Evolutionary conservation across 2,113 vertebrate genomes (phyloP), one percentile per base, ranked within the genome.

Genomic region (Pseudorectes ferrugineus): DNA sequence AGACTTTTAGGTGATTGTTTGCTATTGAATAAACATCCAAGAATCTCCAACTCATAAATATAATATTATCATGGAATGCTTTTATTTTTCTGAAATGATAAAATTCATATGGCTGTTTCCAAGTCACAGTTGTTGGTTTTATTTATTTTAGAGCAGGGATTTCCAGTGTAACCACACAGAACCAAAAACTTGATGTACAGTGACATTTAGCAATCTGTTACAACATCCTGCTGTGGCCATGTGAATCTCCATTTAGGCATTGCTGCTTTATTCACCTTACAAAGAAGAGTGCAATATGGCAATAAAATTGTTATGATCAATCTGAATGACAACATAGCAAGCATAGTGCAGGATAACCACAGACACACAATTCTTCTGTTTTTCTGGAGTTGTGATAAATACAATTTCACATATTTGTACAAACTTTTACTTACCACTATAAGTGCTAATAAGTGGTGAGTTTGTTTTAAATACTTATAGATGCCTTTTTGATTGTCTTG

Each of bases 71-170:
- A 85, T 20, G 63, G 38, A 85, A 79, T 46, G 16, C 5, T 90
- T 89, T 89, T 78, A 81, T 93, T 89, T 93, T 78, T 89, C n/a
- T 88, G 21, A 89, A 70, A 82, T 49, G 4, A 55, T 65, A 80
- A 96, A 67, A 49, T 96, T 54, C 74, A 48, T 49, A 89, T 86
- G 74, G 49, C 61, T 91, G 24, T 89, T 95, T 76, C 89, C 91
- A 94, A 95, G 82, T 73, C 45, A 84, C 58, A 54, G 46, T 55
- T 48, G 26, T 45, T 70, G 61, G 46, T 29, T 88, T 70, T 65
- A 66, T 43, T 77, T 79, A 31, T 83, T 93, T 93, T 42, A 77
- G 29, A 81, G 51, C 25, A 78, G 8, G 6, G 21, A 42, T 81
- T 94, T 74, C 65, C 55, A 73, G 2, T 31, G 16, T 61, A 76